These are phyloP conservation scores for Phorcus lineatus DNA, from an alignment of 2,888 invertebrate genomes.

Conservation along the genomic window DNA sequence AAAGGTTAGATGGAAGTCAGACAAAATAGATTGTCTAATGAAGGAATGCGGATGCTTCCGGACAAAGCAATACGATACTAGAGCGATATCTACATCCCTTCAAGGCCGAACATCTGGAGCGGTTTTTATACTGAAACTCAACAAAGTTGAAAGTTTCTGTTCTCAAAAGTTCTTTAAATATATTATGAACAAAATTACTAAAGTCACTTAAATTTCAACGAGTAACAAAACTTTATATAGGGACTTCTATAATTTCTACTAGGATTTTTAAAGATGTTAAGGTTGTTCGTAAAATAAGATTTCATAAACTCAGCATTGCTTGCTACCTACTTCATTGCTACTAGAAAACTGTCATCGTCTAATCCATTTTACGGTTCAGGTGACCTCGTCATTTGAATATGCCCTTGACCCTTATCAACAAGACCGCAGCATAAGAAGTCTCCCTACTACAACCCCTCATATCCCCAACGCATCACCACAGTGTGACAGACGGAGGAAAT, in stretches of 20 bases:
- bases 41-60: neutral
- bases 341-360: neutral
- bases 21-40: neutral
- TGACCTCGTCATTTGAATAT: constrained; percentile 1
- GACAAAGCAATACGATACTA: neutral
- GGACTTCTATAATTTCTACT: too few species aligned
- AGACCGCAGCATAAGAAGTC: neutral
- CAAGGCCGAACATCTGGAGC: too few species aligned
- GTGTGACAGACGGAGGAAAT: constrained; percentile 7
- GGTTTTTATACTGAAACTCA: too few species aligned
- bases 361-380: neutral
- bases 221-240: too few species aligned
- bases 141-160: too few species aligned
- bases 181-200: too few species aligned
- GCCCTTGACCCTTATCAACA: neutral
- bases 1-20: too few species aligned
- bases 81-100: neutral
- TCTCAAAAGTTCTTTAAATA: too few species aligned
- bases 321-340: neutral
- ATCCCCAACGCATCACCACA: neutral
- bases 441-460: neutral
- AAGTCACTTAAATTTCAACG: too few species aligned
- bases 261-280: too few species aligned
- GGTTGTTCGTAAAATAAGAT: too few species aligned
- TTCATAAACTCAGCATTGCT: too few species aligned